These are phyloP conservation scores for Ptychadena robeensis DNA, from an alignment of 2,797 vertebrate genomes.

Conservation along the genomic window DNA sequence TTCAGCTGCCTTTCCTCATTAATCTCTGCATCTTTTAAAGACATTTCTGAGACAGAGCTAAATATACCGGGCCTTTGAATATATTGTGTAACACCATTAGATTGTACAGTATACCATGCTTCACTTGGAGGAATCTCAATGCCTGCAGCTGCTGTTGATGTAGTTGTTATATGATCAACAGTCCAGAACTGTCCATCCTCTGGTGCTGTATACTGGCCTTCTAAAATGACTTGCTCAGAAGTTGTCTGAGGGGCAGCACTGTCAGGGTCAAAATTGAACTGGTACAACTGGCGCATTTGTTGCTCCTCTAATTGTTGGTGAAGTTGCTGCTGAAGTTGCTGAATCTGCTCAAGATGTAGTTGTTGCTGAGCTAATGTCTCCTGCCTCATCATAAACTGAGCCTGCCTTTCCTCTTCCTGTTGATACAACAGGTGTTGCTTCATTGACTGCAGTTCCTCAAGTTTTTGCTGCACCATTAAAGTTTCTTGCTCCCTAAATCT, in stretches of 20 bases:
- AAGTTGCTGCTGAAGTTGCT: conserved; percentile 94
- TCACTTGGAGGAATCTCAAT: conserved; percentile 79
- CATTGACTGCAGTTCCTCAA: conserved; percentile 94
- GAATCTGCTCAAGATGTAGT: conserved; percentile 93
- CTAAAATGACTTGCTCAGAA: conserved; percentile 83
- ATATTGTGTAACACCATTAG: conserved; percentile 78
- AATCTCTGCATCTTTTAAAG: conserved; percentile 79
- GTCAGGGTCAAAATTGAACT: conserved; percentile 84
- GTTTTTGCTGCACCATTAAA: conserved; percentile 94
- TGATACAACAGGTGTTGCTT: conserved; percentile 96
- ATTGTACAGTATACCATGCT: conserved; percentile 79
- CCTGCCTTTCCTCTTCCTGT: conserved; percentile 96
- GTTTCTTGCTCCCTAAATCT: conserved; percentile 97
- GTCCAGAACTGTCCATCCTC: conserved; percentile 92
- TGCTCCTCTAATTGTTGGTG: conserved; percentile 96
- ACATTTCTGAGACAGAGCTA: conserved; percentile 80
- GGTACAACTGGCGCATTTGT: conserved; percentile 92
- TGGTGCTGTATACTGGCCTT: conserved; percentile 85
- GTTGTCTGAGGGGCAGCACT: conserved; percentile 77
- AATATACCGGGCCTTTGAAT: conserved; percentile 76
- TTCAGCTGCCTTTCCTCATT: conserved; percentile 82
- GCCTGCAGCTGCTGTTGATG: conserved; percentile 74
- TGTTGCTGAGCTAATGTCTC: conserved; percentile 95
- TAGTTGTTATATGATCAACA: conserved; percentile 83
- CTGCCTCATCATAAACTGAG: conserved; percentile 95